Percentiles rank a stretch among this genome's conserved stretches.
These are phyloP conservation scores for Emydura subglobosa DNA, from an alignment of 2,113 vertebrate genomes.

Conservation along the genomic window DNA sequence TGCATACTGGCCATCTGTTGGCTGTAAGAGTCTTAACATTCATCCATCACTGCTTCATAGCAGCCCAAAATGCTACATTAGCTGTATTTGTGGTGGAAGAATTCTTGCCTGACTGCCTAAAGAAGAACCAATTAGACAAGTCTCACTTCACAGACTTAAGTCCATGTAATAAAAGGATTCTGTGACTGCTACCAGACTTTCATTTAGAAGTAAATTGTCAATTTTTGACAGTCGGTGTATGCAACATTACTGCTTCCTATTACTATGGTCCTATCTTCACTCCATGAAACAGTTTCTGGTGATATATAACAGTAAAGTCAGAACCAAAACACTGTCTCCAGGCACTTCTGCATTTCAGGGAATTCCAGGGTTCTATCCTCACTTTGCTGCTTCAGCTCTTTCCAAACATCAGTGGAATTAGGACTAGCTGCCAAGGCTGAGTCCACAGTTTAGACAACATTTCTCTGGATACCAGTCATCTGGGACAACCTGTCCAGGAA, in stretches of 20 bases:
- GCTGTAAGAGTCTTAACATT: not conserved
- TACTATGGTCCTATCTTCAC: not conserved
- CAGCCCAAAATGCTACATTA: not conserved
- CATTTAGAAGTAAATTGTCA: not conserved
- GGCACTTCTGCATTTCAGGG: rapidly evolving
- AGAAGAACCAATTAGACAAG: too few species aligned
- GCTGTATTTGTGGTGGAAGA: not conserved
- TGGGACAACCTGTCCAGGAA: rapidly evolving
- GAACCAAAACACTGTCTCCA: not conserved
- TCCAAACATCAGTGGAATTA: not conserved
- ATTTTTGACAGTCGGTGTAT: not conserved
- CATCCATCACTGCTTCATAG: not conserved
- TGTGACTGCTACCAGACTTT: not conserved
- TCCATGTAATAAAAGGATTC: not conserved
- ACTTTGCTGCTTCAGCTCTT: not conserved
- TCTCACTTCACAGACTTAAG: rapidly evolving
- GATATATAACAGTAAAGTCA: not conserved
- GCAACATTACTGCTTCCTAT: not conserved
- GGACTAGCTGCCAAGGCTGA: not conserved
- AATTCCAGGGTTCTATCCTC: not conserved
- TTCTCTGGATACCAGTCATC: not conserved
- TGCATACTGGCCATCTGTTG: not conserved
- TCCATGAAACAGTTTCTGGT: not conserved
- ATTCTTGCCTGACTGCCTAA: not conserved
- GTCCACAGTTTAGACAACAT: rapidly evolving